Percentiles rank a stretch among this genome's conserved stretches.
phyloP scores from a whole-genome alignment of 2,113 vertebrate species.

The Oreotrochilus melanogaster region DNA sequence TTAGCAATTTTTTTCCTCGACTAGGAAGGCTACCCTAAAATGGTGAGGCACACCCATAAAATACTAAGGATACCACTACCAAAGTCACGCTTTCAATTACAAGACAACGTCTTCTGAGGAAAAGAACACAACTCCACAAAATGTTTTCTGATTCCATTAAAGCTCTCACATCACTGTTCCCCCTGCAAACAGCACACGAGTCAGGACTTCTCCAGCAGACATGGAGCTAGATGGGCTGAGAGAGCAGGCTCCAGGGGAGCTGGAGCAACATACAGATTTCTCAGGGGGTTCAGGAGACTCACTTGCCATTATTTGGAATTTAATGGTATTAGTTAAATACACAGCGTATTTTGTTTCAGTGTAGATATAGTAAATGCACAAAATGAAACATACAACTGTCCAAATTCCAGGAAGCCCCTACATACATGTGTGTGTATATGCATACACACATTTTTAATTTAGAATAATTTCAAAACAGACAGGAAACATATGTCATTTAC shows the following conservation, averaged over 20 bases:
- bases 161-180: fast-evolving
- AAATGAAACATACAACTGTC: not conserved
- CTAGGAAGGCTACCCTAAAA: not conserved
- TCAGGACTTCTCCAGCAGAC: not conserved
- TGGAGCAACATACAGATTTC: not conserved
- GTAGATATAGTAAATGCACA: not conserved
- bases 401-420: not conserved
- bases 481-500: not conserved
- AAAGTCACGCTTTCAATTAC: not conserved
- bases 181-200: not conserved
- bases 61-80: no score
- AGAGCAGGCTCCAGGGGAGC: not conserved
- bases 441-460: not conserved
- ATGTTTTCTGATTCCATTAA: not conserved
- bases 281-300: not conserved
- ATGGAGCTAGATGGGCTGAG: not conserved
- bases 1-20: not conserved
- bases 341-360: not conserved
- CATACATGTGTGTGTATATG: no score
- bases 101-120: not conserved
- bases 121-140: not conserved
- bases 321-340: not conserved
- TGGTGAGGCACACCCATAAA: not conserved
- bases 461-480: not conserved
- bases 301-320: not conserved